Percentiles rank a stretch among this genome's conserved stretches.
These are phyloP conservation scores for Copidosoma floridanum DNA, from an alignment of 1,140 invertebrate species.

Conservation along the genomic window DNA sequence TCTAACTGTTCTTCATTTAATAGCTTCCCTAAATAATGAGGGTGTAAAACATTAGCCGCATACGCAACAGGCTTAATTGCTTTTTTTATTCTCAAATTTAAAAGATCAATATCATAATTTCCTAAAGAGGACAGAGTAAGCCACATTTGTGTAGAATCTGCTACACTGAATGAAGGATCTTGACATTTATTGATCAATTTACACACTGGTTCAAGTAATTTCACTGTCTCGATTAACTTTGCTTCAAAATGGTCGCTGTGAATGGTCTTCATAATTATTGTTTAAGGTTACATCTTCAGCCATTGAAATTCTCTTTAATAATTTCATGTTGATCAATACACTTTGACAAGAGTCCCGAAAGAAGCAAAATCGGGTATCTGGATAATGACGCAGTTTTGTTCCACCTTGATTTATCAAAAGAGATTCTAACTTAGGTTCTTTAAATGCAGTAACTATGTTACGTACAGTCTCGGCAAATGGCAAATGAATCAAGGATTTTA, in stretches of 20 bases:
- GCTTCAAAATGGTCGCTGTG: background rate
- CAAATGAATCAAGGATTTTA: background rate
- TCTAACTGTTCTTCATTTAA: background rate
- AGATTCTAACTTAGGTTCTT: background rate
- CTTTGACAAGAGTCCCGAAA: background rate
- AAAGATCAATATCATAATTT: background rate
- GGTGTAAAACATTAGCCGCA: slow-evolving; percentile 1
- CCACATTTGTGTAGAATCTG: background rate
- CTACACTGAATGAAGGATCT: background rate
- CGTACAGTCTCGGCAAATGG: background rate
- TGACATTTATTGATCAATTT: background rate
- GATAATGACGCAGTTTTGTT: slow-evolving; percentile 1
- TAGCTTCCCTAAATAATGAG: background rate
- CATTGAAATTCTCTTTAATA: background rate
- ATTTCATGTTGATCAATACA: background rate
- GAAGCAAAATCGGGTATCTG: background rate
- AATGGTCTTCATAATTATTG: background rate
- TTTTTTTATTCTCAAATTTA: background rate
- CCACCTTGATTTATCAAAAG: background rate
- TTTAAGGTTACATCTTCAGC: background rate
- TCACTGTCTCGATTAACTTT: background rate
- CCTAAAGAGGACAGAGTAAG: background rate
- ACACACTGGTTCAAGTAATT: background rate
- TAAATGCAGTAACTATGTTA: background rate
- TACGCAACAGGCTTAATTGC: background rate